Evolutionary conservation across 2,113 vertebrate species (phyloP), one percentile per base, ranked within the genome.

Genomic region (Neogobius melanostomus): DNA sequence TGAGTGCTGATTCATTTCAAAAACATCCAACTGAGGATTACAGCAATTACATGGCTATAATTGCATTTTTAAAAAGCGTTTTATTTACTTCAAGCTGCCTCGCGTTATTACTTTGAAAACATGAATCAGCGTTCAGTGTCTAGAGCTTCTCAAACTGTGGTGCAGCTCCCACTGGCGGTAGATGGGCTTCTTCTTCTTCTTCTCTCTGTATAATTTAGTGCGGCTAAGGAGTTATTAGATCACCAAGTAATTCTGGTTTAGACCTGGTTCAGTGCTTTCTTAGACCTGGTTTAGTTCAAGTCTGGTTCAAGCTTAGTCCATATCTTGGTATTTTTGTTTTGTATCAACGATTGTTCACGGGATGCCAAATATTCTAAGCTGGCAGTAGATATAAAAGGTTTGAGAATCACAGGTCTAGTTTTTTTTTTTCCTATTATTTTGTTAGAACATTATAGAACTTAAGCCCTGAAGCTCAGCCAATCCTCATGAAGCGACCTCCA

Each of bases 1-100:
- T 77, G 78, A 88, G 69, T 44, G 68, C 85, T 82, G 81, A 82
- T 81, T 86, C 80, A 77, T 81, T 79, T 72, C 76, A 83, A 85
- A 70, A 56, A 80, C 17, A 42, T 82, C 80, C 60, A 76, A 36
- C 70, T 78, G 72, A 17, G 66, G 69, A 77, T 79, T 74, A 81
- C 75, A 61, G 75, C 82, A 80, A 81, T 85, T 69, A 82, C 52
- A 72, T 52, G 62, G 71, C 66, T 51, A 28, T 79, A 68, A 82
- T 80, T 69, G 44, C 68, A 76, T 80, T 83, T 82, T 42, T 71
- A 71, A 15, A 76, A 69, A 81, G 47, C 68, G 65, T 61, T 83
- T 42, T 66, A 43, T 73, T 76, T 49, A 75, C 73, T 74, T 59
- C 61, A 78, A 46, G 53, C 61, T 46, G 74, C 54, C 57, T 68